Base-by-base conservation (phyloP, 1,140 invertebrate species). In the Aphelinus atriplicis region DNA sequence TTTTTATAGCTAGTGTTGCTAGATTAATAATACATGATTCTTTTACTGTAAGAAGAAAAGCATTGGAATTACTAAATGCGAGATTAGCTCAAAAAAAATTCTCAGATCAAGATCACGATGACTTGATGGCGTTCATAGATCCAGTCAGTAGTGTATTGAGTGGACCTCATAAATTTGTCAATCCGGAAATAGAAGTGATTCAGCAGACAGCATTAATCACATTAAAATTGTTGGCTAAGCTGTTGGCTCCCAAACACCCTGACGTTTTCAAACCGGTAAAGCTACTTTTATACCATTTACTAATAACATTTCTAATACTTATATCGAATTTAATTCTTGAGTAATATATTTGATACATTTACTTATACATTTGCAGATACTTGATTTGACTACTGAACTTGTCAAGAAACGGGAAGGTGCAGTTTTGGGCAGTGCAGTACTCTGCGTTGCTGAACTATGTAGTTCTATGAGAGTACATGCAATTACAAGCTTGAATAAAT, bases 361-460 rank as follows among this genome's bases (percentile, higher is more conserved):
- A 69, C 78, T 72, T 62, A 70, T 75, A 73, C 77, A 63, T 80
- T 57, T 62, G 42, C 26, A 87, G 86, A 89, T 94, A 64, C 81
- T 95, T 4, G 90, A 91, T 62, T 88, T 89, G 9, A 87, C 93
- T 0, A 92, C 92, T 0, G 87, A 91, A 57, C 86, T 92, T 26
- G 88, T 92, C 45, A 89, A 89, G 74, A 89, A 83, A 1, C 79
- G 79, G 26, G 83, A 91, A 68, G 87, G 90, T 1, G 90, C 90
- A 72, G 89, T 95, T 3, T 84, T 94, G 79, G 94, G 92, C 0
- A 94, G 92, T 61, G 89, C 94, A 7, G 90, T 95, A 26, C 88
- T 97, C 45, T 96, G 95, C 82, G 88, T 96, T 3, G 94, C 94
- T 0, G 95, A 97, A 88, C 84, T 97, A 9, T 93, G 92, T 74